Conservation (phyloP, 2,888 invertebrate genomes). For the Gasteruption jaculator region DNA sequence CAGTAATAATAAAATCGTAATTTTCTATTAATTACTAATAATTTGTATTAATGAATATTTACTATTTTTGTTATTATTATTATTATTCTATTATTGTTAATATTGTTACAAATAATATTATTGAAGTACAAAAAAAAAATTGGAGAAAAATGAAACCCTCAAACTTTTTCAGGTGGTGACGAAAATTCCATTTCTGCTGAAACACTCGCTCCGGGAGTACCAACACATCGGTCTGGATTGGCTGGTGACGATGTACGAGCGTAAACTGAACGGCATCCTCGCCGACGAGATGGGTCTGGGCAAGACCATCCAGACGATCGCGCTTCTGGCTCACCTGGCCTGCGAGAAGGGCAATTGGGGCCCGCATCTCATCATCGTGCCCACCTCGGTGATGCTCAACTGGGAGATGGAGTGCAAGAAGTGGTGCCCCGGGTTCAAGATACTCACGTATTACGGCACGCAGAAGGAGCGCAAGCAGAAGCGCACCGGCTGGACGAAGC, state of each 20-base stretch:
- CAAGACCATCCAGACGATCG: slow-evolving; percentile 96
- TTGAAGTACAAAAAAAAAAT: too few species aligned
- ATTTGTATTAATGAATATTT: slow-evolving; percentile 12
- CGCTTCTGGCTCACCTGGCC: slow-evolving; percentile 88
- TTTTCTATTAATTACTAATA: slow-evolving; percentile 6
- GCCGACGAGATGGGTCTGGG: slow-evolving; percentile 98
- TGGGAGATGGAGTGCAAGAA: slow-evolving; percentile 99
- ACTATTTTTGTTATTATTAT: slow-evolving; percentile 25
- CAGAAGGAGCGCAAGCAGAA: slow-evolving; percentile 92
- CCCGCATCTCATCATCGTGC: slow-evolving; percentile 97
- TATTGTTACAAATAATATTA: slow-evolving; percentile 9
- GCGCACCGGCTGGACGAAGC: slow-evolving; percentile 95
- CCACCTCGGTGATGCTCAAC: slow-evolving; percentile 98
- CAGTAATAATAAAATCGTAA: slow-evolving; percentile 4
- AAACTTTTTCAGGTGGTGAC: slow-evolving; percentile 81
- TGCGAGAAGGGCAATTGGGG: slow-evolving; percentile 93
- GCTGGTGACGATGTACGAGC: slow-evolving; percentile 93
- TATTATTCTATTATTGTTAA: slow-evolving; percentile 10
- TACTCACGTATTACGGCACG: slow-evolving; percentile 95
- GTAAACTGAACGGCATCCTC: slow-evolving; percentile 91
- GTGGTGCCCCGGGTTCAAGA: slow-evolving; percentile 99
- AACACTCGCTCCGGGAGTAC: slow-evolving; percentile 88
- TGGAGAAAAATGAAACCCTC: too few species aligned
- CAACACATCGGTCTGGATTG: slow-evolving; percentile 97
- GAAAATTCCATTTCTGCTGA: slow-evolving; percentile 87